Evolutionary conservation across 2,113 vertebrate species (phyloP).

Genomic region (Poecilia latipinna): DNA sequence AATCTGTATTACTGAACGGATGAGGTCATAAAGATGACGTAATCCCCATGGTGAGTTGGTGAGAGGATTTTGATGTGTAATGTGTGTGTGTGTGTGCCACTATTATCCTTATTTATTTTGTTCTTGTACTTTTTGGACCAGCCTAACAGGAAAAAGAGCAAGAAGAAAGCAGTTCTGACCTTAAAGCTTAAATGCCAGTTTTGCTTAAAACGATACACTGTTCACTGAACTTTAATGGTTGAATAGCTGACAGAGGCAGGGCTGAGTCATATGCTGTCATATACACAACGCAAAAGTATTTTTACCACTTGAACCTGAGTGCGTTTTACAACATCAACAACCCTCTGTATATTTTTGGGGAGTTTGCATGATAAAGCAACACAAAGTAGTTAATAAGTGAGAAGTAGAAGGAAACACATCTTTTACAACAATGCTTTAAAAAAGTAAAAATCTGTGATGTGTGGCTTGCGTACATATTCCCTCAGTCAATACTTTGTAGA

Average conservation of each 20-base stretch:
- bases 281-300: not conserved
- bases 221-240: slow-evolving; percentile 24
- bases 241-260: not conserved
- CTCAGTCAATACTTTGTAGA: not conserved
- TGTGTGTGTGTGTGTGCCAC: slow-evolving; percentile 3
- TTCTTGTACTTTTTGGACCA: slow-evolving; percentile 6
- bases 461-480: not conserved
- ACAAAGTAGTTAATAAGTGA: not conserved
- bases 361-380: not conserved
- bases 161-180: slow-evolving; percentile 39
- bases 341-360: no score
- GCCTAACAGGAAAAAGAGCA: slow-evolving; percentile 12
- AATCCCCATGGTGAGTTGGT: slow-evolving; percentile 36
- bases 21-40: slow-evolving; percentile 72
- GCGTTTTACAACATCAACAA: no score
- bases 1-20: slow-evolving; percentile 50
- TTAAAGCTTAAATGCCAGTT: slow-evolving; percentile 46
- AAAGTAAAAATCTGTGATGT: not conserved
- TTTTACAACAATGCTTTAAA: not conserved
- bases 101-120: slow-evolving; percentile 37
- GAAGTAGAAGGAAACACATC: not conserved
- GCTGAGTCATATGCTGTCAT: slow-evolving; percentile 11
- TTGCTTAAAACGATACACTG: slow-evolving; percentile 33
- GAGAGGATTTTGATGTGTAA: slow-evolving; percentile 22
- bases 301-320: no score